Evolutionary conservation across 2,797 vertebrate species (phyloP).

Genomic region (Peromyscus aztecus): DNA sequence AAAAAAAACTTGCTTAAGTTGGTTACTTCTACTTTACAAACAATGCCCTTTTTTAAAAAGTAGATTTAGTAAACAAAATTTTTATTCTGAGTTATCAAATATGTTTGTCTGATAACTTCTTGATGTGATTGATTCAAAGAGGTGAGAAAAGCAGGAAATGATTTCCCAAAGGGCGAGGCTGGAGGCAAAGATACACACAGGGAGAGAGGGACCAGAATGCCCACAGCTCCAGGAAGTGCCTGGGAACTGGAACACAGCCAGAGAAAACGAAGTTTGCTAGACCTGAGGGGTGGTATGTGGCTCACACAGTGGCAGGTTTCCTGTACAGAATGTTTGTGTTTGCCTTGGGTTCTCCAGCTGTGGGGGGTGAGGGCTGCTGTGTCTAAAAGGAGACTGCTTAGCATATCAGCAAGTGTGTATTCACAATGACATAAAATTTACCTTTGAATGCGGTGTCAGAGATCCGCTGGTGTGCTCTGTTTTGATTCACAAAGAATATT

Average conservation of each 20-base stretch:
- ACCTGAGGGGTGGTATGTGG: background rate
- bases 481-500: conserved; percentile 51
- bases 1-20: conserved; percentile 63
- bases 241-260: conserved; percentile 63
- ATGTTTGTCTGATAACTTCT: conserved; percentile 65
- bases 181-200: background rate
- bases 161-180: conserved; percentile 62
- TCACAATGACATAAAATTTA: background rate
- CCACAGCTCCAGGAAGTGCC: conserved; percentile 11
- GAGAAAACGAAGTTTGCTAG: conserved; percentile 52
- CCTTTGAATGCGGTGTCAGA: background rate
- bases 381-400: background rate
- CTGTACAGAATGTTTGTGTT: conserved; percentile 64
- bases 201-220: background rate
- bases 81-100: conserved; percentile 54
- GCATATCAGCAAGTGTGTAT: background rate
- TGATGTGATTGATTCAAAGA: conserved; percentile 52
- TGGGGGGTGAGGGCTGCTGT: background rate
- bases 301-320: conserved; percentile 44
- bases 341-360: conserved; percentile 17
- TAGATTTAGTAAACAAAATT: conserved; percentile 50
- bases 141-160: conserved; percentile 66
- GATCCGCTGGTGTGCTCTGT: background rate
- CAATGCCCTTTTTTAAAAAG: conserved; percentile 48
- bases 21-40: conserved; percentile 58